A percentile compares a stretch with the other conserved stretches of the same genome.
These are phyloP conservation scores for Drosophila infuscata DNA, from an alignment of 2,888 invertebrate species.

Conservation along the genomic window DNA sequence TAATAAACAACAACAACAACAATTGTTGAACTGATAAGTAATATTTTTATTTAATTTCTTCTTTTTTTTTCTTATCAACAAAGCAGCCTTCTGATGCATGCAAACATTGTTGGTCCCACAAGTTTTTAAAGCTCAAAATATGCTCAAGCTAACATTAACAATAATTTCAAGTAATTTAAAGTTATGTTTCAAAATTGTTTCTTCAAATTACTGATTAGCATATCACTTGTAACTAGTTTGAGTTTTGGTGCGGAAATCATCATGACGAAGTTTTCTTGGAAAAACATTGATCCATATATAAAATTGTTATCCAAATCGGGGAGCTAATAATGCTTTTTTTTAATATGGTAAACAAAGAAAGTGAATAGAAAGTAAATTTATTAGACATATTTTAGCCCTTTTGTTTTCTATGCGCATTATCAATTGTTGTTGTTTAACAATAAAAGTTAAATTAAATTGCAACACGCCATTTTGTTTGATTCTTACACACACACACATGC, in stretches of 20 bases:
- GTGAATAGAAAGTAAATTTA: background rate
- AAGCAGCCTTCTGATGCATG: background rate
- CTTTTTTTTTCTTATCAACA: conserved; percentile 14
- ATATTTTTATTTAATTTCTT: background rate
- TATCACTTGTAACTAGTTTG: background rate
- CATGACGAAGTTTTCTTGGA: too few species aligned
- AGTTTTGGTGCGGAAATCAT: too few species aligned
- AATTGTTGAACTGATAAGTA: conserved; percentile 34
- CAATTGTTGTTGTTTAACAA: conserved; percentile 13
- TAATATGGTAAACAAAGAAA: background rate
- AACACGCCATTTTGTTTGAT: conserved; percentile 35
- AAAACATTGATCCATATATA: background rate
- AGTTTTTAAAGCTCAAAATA: background rate
- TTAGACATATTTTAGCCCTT: background rate
- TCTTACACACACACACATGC: background rate
- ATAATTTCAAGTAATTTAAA: background rate
- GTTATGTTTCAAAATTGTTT: background rate
- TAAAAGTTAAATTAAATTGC: conserved; percentile 31
- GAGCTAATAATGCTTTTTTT: background rate
- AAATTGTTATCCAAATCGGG: background rate
- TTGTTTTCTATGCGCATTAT: conserved; percentile 6
- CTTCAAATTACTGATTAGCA: background rate
- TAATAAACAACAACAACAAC: conserved; percentile 1
- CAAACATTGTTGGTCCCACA: background rate
- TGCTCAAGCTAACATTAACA: background rate